phyloP scores from a whole-genome alignment of 2,888 invertebrate species.

The Chironomus riparius region DNA sequence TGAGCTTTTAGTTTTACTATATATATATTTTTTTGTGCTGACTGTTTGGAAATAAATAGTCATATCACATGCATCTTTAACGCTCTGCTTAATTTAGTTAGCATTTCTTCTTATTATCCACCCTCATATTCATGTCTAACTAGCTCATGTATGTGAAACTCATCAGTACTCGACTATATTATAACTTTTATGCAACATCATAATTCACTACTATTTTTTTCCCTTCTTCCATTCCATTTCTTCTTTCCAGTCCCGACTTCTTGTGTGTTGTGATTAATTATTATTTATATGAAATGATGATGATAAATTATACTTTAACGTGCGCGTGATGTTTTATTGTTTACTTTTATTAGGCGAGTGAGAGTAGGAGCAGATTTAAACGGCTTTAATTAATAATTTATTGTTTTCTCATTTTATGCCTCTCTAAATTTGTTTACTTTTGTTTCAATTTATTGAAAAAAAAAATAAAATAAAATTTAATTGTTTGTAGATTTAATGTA shows the following conservation, averaged over 20 bases:
- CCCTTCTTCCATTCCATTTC: neutral
- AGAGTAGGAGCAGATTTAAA: neutral
- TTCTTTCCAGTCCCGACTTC: neutral
- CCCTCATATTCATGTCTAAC: neutral
- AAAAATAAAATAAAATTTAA: no score
- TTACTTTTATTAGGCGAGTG: neutral
- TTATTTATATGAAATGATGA: slow-evolving; percentile 12
- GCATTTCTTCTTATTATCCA: neutral
- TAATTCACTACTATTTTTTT: neutral
- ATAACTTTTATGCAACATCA: slow-evolving; percentile 3
- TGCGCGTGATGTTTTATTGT: slow-evolving; percentile 3
- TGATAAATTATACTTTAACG: slow-evolving; percentile 8
- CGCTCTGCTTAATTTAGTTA: neutral
- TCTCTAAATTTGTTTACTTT: no score
- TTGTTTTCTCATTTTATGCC: neutral
- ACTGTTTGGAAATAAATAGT: neutral
- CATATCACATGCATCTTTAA: slow-evolving; percentile 1
- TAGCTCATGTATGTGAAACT: no score
- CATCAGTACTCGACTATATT: no score
- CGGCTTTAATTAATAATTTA: neutral
- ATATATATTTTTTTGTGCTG: neutral
- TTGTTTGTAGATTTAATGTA: no score
- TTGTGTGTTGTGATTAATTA: slow-evolving; percentile 6
- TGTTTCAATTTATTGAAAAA: no score
- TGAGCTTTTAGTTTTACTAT: neutral